Percentiles rank a stretch among this genome's conserved stretches.
phyloP scores from a whole-genome alignment of 2,113 vertebrate species.

The Tragulus kanchil region DNA sequence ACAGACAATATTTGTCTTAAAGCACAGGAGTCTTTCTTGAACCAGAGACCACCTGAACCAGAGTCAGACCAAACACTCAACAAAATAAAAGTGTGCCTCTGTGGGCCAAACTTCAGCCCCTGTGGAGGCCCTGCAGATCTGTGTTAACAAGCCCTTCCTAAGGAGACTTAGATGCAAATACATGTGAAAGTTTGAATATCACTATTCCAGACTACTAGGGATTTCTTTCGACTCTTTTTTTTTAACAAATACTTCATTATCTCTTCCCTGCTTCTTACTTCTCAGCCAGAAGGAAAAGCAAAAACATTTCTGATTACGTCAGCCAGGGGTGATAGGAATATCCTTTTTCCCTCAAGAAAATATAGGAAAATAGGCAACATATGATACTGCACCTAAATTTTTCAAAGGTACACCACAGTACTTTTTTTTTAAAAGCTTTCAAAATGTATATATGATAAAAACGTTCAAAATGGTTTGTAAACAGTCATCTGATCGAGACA shows the following conservation, averaged over 20 bases:
- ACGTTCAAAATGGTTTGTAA: slow-evolving; percentile 66
- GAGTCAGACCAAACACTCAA: not conserved
- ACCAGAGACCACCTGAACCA: not conserved
- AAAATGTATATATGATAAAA: slow-evolving; percentile 57
- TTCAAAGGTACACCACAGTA: slow-evolving; percentile 35
- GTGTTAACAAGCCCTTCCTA: not conserved
- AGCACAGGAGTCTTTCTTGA: not conserved
- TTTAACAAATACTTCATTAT: slow-evolving; percentile 39
- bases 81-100: slow-evolving; percentile 10
- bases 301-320: slow-evolving; percentile 20
- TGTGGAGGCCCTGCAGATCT: not conserved
- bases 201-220: not conserved
- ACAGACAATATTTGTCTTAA: not conserved
- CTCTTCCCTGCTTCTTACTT: slow-evolving; percentile 40
- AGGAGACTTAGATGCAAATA: not conserved
- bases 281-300: slow-evolving; percentile 6
- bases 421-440: slow-evolving; percentile 65
- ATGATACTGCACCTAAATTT: slow-evolving; percentile 58
- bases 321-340: slow-evolving; percentile 35
- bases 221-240: slow-evolving; percentile 34
- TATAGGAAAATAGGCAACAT: slow-evolving; percentile 23
- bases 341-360: slow-evolving; percentile 61
- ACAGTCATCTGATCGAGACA: slow-evolving; percentile 66
- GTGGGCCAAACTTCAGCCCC: not conserved
- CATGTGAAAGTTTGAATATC: slow-evolving; percentile 12